These are phyloP conservation scores for Paraplagusia blochii DNA, from an alignment of 2,113 vertebrate genomes.

Conservation along the genomic window DNA sequence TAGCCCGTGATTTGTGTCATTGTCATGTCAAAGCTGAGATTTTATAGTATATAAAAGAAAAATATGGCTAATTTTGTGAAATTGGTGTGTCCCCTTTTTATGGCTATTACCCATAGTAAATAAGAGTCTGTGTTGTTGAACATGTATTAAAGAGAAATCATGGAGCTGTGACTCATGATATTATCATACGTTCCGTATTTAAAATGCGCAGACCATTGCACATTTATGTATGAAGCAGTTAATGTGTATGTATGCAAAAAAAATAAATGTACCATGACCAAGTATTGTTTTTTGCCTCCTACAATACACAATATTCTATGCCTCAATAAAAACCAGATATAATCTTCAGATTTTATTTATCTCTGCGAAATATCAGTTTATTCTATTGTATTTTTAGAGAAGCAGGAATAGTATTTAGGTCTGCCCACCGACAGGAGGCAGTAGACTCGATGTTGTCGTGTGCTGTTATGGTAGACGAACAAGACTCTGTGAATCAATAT, in stretches of 20 bases:
- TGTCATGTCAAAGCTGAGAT: constrained; percentile 56
- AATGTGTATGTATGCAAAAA: constrained; percentile 81
- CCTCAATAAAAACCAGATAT: too few species aligned
- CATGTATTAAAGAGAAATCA: constrained; percentile 69
- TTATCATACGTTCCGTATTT: constrained; percentile 73
- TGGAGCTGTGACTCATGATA: constrained; percentile 64
- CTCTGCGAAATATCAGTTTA: too few species aligned
- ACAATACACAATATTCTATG: not conserved
- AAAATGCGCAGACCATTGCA: constrained; percentile 70
- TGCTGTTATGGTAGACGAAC: too few species aligned
- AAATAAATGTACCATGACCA: constrained; percentile 77
- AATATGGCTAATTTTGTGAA: constrained; percentile 68
- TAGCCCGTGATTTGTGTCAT: constrained; percentile 68
- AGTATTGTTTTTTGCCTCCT: constrained; percentile 13
- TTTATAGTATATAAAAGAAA: constrained; percentile 60
- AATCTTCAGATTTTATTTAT: too few species aligned
- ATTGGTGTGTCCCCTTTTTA: constrained; percentile 67
- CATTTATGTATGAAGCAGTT: constrained; percentile 76
- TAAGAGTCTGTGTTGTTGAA: constrained; percentile 69
- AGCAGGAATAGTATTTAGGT: too few species aligned
- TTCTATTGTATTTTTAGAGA: too few species aligned
- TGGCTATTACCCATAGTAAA: constrained; percentile 72
- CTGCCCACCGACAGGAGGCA: constrained; percentile 24
- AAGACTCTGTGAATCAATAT: not conserved
- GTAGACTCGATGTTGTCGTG: not conserved